Percentiles rank a stretch among this genome's conserved stretches.
phyloP scores from a whole-genome alignment of 2,113 vertebrate species.

The Pygoscelis adeliae region DNA sequence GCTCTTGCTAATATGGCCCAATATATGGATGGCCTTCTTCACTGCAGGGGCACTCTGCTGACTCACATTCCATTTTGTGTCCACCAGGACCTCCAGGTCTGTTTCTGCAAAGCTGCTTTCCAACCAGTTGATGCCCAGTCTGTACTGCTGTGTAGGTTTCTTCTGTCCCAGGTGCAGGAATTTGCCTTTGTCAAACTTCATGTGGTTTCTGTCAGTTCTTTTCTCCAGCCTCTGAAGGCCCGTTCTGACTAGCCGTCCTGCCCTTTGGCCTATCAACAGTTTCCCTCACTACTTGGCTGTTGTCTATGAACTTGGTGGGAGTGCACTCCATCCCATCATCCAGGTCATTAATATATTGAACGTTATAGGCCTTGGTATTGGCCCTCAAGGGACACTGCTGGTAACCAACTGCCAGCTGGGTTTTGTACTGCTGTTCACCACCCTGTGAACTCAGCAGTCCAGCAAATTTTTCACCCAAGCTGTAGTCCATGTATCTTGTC shows the following conservation, averaged over 20 bases:
- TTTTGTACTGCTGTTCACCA: background rate
- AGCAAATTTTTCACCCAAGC: background rate
- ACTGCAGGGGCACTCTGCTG: background rate
- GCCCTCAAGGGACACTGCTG: background rate
- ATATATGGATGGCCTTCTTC: background rate
- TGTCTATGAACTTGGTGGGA: background rate
- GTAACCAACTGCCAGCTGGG: background rate
- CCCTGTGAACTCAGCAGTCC: background rate
- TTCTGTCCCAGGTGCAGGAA: background rate
- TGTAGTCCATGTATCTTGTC: background rate
- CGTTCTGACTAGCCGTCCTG: background rate
- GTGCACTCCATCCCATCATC: background rate
- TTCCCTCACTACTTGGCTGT: background rate
- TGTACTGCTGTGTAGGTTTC: background rate
- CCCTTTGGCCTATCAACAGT: background rate
- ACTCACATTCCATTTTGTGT: background rate
- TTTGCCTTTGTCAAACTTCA: background rate
- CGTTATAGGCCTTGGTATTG: background rate
- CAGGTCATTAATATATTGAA: background rate
- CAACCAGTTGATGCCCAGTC: background rate
- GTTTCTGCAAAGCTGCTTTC: background rate
- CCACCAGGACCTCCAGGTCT: background rate
- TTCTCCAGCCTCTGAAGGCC: background rate
- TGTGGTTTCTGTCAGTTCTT: background rate
- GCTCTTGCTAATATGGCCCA: background rate